A percentile compares a stretch with the other conserved stretches of the same genome.
Evolutionary conservation across 2,888 invertebrate genomes (phyloP).

Genomic region (Rotaria magnacalcarata): DNA sequence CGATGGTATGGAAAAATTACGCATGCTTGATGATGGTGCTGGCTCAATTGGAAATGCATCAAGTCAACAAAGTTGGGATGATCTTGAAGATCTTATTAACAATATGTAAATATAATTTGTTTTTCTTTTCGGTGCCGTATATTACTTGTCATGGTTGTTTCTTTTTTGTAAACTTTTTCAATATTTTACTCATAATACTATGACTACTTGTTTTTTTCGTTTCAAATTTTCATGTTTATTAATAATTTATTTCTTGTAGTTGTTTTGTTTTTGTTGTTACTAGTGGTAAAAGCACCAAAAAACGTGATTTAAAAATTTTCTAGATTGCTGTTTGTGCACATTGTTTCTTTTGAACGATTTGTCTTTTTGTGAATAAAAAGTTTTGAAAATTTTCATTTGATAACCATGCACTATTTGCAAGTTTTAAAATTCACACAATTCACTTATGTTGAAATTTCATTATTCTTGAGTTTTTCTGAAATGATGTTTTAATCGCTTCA

Average conservation of each 20-base stretch:
- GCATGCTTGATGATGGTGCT: not conserved
- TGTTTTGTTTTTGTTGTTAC: not conserved
- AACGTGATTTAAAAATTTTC: not conserved
- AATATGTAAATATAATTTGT: not conserved
- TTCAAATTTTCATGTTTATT: not conserved
- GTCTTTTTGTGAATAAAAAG: no score
- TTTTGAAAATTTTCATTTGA: no score
- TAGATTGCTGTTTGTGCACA: not conserved
- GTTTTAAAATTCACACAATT: no score
- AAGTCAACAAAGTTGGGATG: not conserved
- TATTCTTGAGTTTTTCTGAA: no score
- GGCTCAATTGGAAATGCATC: not conserved
- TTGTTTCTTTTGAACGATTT: no score
- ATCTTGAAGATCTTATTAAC: not conserved
- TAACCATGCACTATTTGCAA: no score
- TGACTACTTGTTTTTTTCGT: not conserved
- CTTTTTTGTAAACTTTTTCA: not conserved
- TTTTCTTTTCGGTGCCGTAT: not conserved
- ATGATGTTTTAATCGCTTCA: no score
- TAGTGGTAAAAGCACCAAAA: not conserved
- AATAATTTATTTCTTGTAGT: not conserved
- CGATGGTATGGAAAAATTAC: not conserved
- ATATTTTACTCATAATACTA: not conserved
- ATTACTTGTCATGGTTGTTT: not conserved
- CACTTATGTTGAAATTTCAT: no score